Evolutionary conservation across 2,797 vertebrate species (phyloP).

Genomic region (Mormyrus hasselquistii): DNA sequence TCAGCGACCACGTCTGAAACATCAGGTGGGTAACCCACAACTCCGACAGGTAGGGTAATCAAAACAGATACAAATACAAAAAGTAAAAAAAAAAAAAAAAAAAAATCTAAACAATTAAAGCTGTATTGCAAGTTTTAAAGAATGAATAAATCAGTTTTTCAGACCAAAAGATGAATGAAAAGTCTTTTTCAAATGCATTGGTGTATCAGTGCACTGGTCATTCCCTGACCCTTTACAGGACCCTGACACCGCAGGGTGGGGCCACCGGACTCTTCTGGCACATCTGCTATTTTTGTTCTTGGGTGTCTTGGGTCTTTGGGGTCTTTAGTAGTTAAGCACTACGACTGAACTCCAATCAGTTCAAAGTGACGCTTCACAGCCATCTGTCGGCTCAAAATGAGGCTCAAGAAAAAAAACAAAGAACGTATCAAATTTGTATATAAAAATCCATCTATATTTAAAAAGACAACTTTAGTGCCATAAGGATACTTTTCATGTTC

Average conservation of each 20-base stretch:
- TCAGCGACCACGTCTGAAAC: neutral
- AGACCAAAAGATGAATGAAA: neutral
- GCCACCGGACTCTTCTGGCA: neutral
- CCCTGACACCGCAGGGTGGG: neutral
- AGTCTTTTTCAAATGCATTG: neutral
- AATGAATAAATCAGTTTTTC: conserved; percentile 5
- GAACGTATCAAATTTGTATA: neutral
- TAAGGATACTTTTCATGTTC: neutral
- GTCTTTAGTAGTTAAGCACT: neutral
- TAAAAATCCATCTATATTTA: conserved; percentile 2
- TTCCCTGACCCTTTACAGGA: conserved; percentile 9
- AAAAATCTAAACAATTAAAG: conserved; percentile 59
- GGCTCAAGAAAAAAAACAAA: neutral
- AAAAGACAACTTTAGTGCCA: neutral
- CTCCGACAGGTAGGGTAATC: neutral
- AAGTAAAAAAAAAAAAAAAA: conserved; percentile 44
- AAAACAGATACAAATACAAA: conserved; percentile 58
- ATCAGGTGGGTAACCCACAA: neutral
- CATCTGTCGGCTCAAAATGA: neutral
- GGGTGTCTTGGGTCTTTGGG: neutral
- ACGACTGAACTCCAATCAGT: neutral
- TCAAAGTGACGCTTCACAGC: neutral
- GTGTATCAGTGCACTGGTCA: conserved; percentile 11
- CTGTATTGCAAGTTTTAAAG: conserved; percentile 29
- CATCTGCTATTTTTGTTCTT: neutral